These are phyloP conservation scores for Drosophila dives DNA, from an alignment of 2,888 invertebrate genomes.

Conservation along the genomic window DNA sequence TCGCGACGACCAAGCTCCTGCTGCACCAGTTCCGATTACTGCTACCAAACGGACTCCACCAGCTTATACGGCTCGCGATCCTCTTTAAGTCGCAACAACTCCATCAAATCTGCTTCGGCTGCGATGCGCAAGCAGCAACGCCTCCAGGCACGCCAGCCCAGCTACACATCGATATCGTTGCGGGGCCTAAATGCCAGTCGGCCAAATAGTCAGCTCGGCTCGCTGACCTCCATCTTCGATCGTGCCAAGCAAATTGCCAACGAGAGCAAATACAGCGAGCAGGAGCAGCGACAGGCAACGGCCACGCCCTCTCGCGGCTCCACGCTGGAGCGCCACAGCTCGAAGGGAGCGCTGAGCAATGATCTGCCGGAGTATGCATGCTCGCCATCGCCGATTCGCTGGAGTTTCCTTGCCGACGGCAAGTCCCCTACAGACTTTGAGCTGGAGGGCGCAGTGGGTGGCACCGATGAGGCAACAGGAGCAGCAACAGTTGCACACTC, in stretches of 20 bases:
- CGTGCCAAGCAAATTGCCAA: constrained; percentile 77
- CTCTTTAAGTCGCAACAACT: constrained; percentile 84
- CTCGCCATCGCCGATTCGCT: constrained; percentile 85
- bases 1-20: constrained; percentile 83
- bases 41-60: constrained; percentile 85
- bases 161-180: constrained; percentile 83
- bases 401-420: constrained; percentile 84
- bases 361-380: constrained; percentile 84
- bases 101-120: constrained; percentile 83
- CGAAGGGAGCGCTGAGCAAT: constrained; percentile 82
- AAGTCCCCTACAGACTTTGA: constrained; percentile 80
- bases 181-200: constrained; percentile 83
- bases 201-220: constrained; percentile 82
- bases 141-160: constrained; percentile 82
- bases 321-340: constrained; percentile 82
- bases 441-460: constrained; percentile 69
- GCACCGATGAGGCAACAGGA: constrained; percentile 18
- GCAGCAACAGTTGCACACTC: background rate
- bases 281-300: constrained; percentile 24
- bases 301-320: constrained; percentile 66
- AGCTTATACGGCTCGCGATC: constrained; percentile 84
- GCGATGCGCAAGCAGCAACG: constrained; percentile 80
- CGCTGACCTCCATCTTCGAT: constrained; percentile 84
- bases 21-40: constrained; percentile 85
- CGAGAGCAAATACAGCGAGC: constrained; percentile 39